phyloP scores from a whole-genome alignment of 1,140 invertebrate genomes.

The Drosophila jambulina region DNA sequence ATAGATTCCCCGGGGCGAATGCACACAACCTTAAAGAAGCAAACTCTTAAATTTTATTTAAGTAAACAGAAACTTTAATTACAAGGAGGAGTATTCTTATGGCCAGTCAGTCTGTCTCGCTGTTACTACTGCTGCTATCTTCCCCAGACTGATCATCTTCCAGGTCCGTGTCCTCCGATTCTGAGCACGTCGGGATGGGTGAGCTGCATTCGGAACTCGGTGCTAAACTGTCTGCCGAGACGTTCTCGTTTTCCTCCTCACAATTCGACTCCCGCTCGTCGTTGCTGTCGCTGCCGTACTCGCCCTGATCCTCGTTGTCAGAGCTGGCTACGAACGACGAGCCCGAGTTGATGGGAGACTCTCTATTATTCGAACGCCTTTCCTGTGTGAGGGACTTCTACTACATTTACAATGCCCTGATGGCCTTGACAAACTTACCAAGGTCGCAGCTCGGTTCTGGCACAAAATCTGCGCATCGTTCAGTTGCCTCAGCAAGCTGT shows the following conservation, averaged over 20 bases:
- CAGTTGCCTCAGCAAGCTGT: constrained; percentile 62
- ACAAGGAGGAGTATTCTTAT: not conserved
- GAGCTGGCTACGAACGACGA: not conserved
- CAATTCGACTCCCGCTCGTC: constrained; percentile 9
- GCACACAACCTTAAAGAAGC: not conserved
- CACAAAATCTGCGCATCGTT: constrained; percentile 48
- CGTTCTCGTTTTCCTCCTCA: not conserved
- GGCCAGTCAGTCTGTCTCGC: constrained; percentile 34
- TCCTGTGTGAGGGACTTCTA: not conserved
- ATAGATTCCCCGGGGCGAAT: not conserved
- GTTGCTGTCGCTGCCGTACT: constrained; percentile 7
- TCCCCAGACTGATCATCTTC: constrained; percentile 13
- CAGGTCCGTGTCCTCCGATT: constrained; percentile 13
- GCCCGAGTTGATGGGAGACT: not conserved
- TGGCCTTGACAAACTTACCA: constrained; percentile 16
- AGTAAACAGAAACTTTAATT: constrained; percentile 9
- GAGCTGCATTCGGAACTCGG: constrained; percentile 1
- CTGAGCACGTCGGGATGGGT: constrained; percentile 4
- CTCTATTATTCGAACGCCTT: not conserved
- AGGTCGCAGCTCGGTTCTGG: not conserved
- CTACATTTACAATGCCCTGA: not conserved
- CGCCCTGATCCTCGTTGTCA: not conserved
- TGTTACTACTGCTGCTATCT: constrained; percentile 2
- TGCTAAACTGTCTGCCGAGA: constrained; percentile 4
- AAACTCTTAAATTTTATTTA: constrained; percentile 2